These are phyloP conservation scores for Poeciliopsis prolifica DNA, from an alignment of 2,113 vertebrate species.

Conservation along the genomic window DNA sequence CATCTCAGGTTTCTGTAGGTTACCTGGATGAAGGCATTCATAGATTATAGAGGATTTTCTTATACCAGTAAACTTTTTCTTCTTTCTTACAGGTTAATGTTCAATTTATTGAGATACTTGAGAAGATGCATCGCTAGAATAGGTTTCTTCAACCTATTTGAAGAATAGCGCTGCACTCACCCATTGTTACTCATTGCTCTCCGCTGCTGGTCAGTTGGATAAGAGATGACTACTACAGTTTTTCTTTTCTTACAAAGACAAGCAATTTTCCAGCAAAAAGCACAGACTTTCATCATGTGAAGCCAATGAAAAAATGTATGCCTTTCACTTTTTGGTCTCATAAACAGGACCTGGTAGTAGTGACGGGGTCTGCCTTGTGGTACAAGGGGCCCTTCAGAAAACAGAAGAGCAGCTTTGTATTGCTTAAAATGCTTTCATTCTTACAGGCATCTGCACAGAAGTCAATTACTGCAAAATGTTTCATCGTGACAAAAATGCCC, in stretches of 20 bases:
- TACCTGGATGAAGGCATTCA: too few species aligned
- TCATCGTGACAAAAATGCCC: too few species aligned
- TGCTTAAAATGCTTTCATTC: background rate
- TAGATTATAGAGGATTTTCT: too few species aligned
- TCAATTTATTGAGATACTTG: background rate
- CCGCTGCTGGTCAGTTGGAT: background rate
- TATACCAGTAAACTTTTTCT: background rate
- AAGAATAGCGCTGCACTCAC: background rate
- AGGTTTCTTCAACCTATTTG: background rate
- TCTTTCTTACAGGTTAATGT: background rate
- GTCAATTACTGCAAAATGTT: background rate
- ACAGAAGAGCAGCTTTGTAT: background rate
- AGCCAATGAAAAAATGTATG: background rate
- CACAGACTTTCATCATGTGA: background rate
- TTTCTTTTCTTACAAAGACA: background rate
- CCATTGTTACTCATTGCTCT: background rate
- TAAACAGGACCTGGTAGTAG: background rate
- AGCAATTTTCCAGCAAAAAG: background rate
- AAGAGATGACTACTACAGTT: background rate
- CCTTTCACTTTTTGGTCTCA: background rate
- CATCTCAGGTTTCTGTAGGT: too few species aligned
- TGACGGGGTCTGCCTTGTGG: background rate
- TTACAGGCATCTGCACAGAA: background rate
- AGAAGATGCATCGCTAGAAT: background rate
- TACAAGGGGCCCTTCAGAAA: background rate